Percentiles rank a stretch among this genome's conserved stretches.
phyloP scores from a whole-genome alignment of 2,113 vertebrate genomes.

The Bombycilla garrulus region DNA sequence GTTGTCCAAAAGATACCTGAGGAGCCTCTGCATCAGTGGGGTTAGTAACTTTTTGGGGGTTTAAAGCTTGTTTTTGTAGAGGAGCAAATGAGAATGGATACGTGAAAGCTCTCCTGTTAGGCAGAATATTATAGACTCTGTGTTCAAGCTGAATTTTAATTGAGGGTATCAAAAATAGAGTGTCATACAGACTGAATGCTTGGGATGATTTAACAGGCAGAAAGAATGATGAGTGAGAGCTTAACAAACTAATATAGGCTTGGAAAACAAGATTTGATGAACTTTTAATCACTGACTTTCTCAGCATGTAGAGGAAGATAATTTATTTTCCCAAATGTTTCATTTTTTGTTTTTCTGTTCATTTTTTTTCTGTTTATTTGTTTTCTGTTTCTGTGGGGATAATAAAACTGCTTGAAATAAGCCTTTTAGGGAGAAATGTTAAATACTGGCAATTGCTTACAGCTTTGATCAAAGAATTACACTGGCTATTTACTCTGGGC shows the following conservation, averaged over 20 bases:
- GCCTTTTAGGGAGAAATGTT: neutral
- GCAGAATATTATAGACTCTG: neutral
- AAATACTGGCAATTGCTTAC: neutral
- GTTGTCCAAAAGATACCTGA: neutral
- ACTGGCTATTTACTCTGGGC: neutral
- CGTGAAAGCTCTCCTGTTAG: neutral
- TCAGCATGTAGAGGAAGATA: neutral
- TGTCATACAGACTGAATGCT: neutral
- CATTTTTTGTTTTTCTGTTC: neutral
- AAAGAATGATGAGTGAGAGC: neutral
- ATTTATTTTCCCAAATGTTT: neutral
- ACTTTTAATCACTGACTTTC: slow-evolving; percentile 10
- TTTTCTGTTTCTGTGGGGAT: too few species aligned
- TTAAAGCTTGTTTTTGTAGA: neutral
- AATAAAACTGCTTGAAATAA: neutral
- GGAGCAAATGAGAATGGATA: neutral
- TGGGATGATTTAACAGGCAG: neutral
- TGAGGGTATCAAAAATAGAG: neutral
- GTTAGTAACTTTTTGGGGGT: neutral
- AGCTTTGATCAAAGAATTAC: neutral
- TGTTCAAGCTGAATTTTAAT: neutral
- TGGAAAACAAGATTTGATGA: slow-evolving; percentile 16
- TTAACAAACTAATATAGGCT: neutral
- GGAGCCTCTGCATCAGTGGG: neutral
- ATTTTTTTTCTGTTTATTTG: too few species aligned